These are phyloP conservation scores for Vulpes vulpes DNA, from an alignment of 2,113 vertebrate genomes.

Conservation along the genomic window DNA sequence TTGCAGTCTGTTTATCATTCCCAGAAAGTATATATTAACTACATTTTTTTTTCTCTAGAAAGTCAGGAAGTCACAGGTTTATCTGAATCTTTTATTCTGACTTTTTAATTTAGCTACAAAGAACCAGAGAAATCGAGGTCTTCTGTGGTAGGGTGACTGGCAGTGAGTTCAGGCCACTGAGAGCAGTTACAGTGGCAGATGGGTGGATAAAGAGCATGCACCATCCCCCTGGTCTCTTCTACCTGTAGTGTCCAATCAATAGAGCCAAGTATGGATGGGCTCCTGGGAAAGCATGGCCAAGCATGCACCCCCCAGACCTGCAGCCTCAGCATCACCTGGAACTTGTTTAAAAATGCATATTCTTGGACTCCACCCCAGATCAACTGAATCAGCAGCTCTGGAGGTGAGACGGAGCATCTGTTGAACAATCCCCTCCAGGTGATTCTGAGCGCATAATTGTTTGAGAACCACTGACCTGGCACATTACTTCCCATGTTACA, in stretches of 20 bases:
- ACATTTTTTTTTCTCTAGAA: slow-evolving; percentile 8
- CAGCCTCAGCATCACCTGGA: not conserved
- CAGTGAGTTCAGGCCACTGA: not conserved
- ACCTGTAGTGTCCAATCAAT: not conserved
- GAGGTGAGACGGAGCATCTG: not conserved
- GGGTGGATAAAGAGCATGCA: not conserved
- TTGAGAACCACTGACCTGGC: not conserved
- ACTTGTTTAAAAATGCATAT: not conserved
- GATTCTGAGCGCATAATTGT: not conserved
- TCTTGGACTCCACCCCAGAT: not conserved
- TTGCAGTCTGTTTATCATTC: not conserved
- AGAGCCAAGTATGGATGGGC: not conserved
- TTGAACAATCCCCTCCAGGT: not conserved
- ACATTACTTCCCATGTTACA: not conserved
- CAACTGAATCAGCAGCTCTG: not conserved
- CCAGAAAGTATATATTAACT: not conserved
- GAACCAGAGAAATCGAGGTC: not conserved
- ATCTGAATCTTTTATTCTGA: not conserved
- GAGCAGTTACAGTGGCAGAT: not conserved
- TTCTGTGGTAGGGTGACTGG: not conserved
- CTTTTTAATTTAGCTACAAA: not conserved
- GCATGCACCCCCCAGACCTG: not conserved
- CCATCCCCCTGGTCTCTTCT: not conserved
- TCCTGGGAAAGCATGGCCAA: no score
- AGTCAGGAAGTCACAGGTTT: not conserved